Conservation (phyloP, 2,888 invertebrate genomes). For the Cantharis rufa region DNA sequence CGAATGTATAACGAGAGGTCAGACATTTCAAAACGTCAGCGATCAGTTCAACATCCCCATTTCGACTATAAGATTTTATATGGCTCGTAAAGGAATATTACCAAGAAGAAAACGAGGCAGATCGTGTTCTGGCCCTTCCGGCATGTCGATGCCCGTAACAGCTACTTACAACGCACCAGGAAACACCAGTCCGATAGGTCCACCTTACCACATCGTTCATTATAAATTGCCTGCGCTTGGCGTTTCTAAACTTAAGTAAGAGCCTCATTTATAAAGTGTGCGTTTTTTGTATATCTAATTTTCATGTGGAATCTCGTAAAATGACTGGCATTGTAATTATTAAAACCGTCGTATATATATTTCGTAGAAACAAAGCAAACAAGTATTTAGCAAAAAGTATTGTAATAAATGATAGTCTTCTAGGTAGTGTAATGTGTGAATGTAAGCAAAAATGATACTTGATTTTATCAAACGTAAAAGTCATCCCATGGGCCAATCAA, state of each 20-base stretch:
- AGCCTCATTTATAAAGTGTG: not conserved
- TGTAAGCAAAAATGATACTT: conserved; percentile 16
- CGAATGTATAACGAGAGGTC: conserved; percentile 83
- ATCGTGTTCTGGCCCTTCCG: conserved; percentile 59
- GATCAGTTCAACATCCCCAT: conserved; percentile 88
- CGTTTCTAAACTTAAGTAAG: conserved; percentile 57
- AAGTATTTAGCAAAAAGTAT: conserved; percentile 18
- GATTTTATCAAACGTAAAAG: conserved; percentile 5
- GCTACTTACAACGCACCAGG: conserved; percentile 55
- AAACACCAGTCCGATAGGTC: conserved; percentile 67
- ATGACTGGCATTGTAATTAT: conserved; percentile 9
- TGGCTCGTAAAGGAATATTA: conserved; percentile 83
- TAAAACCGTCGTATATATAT: conserved; percentile 2
- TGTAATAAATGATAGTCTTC: conserved; percentile 23
- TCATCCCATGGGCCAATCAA: not conserved
- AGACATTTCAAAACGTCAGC: conserved; percentile 85
- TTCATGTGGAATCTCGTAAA: conserved; percentile 1
- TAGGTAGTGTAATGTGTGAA: conserved; percentile 19
- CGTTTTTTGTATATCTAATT: not conserved
- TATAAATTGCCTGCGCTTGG: conserved; percentile 71
- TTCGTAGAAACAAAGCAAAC: not conserved
- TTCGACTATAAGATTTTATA: conserved; percentile 84
- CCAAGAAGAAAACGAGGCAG: conserved; percentile 79
- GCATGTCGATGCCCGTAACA: conserved; percentile 45
- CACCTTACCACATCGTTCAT: conserved; percentile 78